A percentile compares a stretch with the other conserved stretches of the same genome.
Evolutionary conservation across 2,113 vertebrate species (phyloP).

Genomic region (Silurus glanis): DNA sequence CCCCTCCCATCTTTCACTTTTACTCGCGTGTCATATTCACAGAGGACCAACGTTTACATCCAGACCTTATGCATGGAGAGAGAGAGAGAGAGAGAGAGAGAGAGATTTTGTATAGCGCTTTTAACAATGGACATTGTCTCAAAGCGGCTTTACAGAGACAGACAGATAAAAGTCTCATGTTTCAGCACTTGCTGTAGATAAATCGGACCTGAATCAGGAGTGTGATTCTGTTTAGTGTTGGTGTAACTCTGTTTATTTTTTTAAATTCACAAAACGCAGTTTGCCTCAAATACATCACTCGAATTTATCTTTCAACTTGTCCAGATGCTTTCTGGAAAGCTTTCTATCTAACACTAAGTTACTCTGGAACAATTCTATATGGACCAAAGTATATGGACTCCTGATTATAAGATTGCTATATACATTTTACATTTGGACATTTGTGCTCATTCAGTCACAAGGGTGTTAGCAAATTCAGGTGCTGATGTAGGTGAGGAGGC

Average conservation of each 20-base stretch:
- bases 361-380: background rate
- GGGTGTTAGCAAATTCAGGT: no score
- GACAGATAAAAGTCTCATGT: background rate
- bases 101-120: background rate
- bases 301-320: background rate
- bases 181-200: background rate
- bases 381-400: no score
- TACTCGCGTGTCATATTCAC: constrained; percentile 30
- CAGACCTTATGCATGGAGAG: background rate
- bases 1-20: constrained; percentile 34
- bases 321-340: background rate
- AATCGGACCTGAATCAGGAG: no score
- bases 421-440: no score
- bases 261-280: background rate
- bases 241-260: background rate
- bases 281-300: background rate
- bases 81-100: no score
- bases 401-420: no score
- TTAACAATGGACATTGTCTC: background rate
- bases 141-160: no score
- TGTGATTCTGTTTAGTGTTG: background rate
- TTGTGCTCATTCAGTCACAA: no score
- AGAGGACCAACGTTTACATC: background rate
- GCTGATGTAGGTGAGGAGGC: no score
- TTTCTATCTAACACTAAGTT: background rate